Base-by-base conservation (phyloP, 2,797 vertebrate species). In the Schizopygopsis malacanthus region DNA sequence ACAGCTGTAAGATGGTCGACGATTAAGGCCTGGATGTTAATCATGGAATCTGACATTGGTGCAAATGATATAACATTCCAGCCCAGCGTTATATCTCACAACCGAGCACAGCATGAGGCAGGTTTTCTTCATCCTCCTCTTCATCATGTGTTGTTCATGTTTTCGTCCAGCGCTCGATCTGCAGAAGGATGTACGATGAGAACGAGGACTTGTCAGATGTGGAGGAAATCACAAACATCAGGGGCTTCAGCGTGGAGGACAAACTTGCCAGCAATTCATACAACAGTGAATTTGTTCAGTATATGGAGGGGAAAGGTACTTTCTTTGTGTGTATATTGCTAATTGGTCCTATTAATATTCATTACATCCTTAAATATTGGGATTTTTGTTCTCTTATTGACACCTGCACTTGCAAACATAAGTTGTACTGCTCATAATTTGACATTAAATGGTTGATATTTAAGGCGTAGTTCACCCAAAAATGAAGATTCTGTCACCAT, bases 121-220 rank as follows among this genome's bases (percentile, higher is more conserved):
- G 33, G 45, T 10, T 69, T 25, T 65, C 52, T 78, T 75, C 72
- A 22, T 78, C 52, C 39, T 75, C 70, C n/a, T 82, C 52, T 41
- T 54, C 43, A 67, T 54, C 59, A 50, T 73, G 13, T 75, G 71
- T 75, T 63, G 22, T 33, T 33, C 33, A 33, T 33, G 33, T 28
- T 92, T 92, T 87, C 87, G 87, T 86, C 69, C 92, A 99, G 98
- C 97, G 98, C 82, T 95, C 97, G 90, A 96, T 98, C 90, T 95
- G 96, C 93, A 95, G 98, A 92, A 96, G 95, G 93, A 96, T 98
- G 90, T 99, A 99, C 92, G 98, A 97, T 87, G 98, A 99, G 87
- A 95, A 97, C 88, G 98, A 98, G 88, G 98, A 99, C 90, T 89
- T 97, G 79, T 99, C 98, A 12, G 98, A 99, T 79, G 97, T 98